These are phyloP conservation scores for Anthopleura xanthogrammica DNA, from an alignment of 92 coral and sea anemone genomes.

Conservation along the genomic window DNA sequence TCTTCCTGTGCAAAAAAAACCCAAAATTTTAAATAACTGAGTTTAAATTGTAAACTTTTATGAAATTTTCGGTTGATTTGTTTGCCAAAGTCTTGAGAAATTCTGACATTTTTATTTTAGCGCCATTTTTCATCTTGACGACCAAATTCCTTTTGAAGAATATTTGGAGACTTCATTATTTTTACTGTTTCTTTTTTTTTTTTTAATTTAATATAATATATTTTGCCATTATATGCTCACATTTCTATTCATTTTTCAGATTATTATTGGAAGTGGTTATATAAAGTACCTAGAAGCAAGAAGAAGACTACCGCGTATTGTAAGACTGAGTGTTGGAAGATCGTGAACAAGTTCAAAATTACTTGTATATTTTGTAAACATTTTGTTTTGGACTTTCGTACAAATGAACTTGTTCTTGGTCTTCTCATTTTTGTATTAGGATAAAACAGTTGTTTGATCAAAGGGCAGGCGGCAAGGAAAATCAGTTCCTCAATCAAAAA, in stretches of 20 bases:
- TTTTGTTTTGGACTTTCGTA: neutral
- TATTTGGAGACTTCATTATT: too few relatives aligned
- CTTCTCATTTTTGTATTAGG: neutral
- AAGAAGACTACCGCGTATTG: too few relatives aligned
- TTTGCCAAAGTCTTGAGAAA: too few relatives aligned
- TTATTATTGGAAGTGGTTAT: neutral
- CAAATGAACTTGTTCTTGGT: neutral
- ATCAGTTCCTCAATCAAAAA: neutral
- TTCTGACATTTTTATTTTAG: neutral
- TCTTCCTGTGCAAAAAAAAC: too few relatives aligned
- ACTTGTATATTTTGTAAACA: neutral
- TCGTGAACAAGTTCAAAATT: neutral
- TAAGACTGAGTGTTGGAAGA: neutral
- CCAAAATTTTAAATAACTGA: neutral
- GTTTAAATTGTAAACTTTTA: neutral
- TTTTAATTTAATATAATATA: too few relatives aligned
- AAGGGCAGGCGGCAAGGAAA: neutral
- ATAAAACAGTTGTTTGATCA: neutral
- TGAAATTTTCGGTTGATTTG: too few relatives aligned
- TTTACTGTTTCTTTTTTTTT: too few relatives aligned
- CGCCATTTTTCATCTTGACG: neutral
- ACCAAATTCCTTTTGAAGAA: too few relatives aligned
- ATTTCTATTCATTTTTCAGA: neutral
- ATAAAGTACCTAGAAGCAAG: too few relatives aligned
- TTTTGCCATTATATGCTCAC: too few relatives aligned